phyloP scores from a whole-genome alignment of 2,888 invertebrate genomes.

The Silvanus unidentatus region DNA sequence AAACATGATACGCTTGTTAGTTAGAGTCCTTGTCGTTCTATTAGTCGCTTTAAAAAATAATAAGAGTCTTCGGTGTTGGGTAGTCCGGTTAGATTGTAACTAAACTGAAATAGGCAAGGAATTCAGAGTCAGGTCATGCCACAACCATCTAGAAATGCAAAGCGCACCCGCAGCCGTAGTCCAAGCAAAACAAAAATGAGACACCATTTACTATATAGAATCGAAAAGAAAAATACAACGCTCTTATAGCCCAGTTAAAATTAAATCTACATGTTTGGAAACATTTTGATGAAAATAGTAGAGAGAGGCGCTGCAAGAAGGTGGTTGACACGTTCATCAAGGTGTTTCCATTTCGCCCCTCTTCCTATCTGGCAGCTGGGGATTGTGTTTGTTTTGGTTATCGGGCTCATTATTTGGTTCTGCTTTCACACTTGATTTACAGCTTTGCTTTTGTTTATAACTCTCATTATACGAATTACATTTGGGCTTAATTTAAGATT shows the following conservation, averaged over 20 bases:
- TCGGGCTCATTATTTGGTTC: conserved; percentile 31
- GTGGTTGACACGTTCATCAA: conserved; percentile 48
- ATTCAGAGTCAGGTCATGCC: conserved; percentile 28
- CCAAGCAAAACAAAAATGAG: conserved; percentile 30
- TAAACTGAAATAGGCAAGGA: conserved; percentile 8
- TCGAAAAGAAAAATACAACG: conserved; percentile 9
- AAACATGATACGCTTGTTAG: too few relatives aligned
- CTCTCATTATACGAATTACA: neutral
- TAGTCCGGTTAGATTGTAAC: conserved; percentile 5
- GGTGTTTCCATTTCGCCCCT: conserved; percentile 49
- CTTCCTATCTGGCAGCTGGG: conserved; percentile 39
- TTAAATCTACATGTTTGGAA: conserved; percentile 35
- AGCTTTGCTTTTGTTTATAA: neutral
- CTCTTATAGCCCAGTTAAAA: neutral
- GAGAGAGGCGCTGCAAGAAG: conserved; percentile 32
- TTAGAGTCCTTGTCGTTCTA: neutral
- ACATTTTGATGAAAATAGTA: conserved; percentile 47
- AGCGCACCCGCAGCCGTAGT: conserved; percentile 36
- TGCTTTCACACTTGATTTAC: conserved; percentile 10
- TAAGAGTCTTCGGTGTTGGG: conserved; percentile 11
- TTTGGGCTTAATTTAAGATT: too few relatives aligned
- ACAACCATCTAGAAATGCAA: conserved; percentile 25
- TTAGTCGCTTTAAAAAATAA: neutral
- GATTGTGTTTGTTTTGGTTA: conserved; percentile 42
- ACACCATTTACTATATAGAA: neutral